Evolutionary conservation across 2,797 vertebrate genomes (phyloP), one percentile per base, ranked within the genome.

Genomic region (Neomorphus geoffroyi): DNA sequence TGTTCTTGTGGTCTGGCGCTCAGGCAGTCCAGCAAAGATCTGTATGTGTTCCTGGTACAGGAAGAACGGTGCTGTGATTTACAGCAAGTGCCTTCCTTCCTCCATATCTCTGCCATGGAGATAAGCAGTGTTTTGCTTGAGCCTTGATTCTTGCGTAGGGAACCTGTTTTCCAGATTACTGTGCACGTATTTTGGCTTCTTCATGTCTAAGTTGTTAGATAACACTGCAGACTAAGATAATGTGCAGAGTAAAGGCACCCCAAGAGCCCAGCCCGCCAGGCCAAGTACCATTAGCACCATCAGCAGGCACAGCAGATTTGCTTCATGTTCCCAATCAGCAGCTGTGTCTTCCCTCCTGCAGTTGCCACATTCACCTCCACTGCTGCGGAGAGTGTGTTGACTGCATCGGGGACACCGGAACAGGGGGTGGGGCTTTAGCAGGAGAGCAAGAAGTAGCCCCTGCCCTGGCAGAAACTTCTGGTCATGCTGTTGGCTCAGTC

Each of bases 331-430:
- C 61, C 37, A 57, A 22, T 48, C 1, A 1, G 22, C 4, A 4
- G 13, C 65, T 50, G 67, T 32, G 14, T 32, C 32, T 54, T 35
- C 27, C 2, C 39, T 74, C 45, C 84, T 88, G 22, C 32, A 19
- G 51, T 65, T 26, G 0, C 41, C 32, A 6, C 2, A 1, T 48
- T 83, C 21, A 4, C 7, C 35, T 71, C 69, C 58, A 37, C 46
- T 45, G 54, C 60, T 54, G 30, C 2, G 0, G 21, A 30, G 51
- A 30, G 66, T 9, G 3, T 35, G 46, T 45, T 3, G 13, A 11
- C 0, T 0, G n/a, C 45, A 50, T 16, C 0, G 1, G 32, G 73
- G 56, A n/a, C 61, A 33, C 19, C 0, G 0, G 32, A 54, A 18
- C 0, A 5, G 8, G 6, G 13, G 6, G 21, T 18, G 30, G 30